Base-by-base conservation (phyloP, 2,797 vertebrate genomes). In the Syncerus caffer region DNA sequence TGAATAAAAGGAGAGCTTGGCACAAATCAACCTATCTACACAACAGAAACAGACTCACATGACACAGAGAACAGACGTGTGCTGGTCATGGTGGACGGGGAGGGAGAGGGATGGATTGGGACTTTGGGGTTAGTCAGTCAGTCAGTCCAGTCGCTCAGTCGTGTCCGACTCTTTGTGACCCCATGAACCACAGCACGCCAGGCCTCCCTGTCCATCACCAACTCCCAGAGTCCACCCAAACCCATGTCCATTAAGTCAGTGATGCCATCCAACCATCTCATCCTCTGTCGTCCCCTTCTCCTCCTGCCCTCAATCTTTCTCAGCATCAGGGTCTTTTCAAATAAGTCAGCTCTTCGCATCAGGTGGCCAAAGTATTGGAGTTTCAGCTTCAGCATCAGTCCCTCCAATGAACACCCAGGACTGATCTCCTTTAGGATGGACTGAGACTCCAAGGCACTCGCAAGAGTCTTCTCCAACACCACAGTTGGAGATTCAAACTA, bases 161-260 rank as follows among this genome's bases (percentile, higher is more conserved):
- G 0, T 34, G 64, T 67, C n/a, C 4, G 0, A 67, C 64, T 67
- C n/a, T 67, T 34, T 34, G n/a, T 1, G 4, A 34, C n/a, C 17
- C n/a, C 64, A 6, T 64, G 31, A 17, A 64, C 16, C 0, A 0
- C 31, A 17, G 15, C 62, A n/a, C 7, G 0, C 62, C 62, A n/a
- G 62, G 62, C 62, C 31, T 64, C 31, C 62, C 62, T 64, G 62
- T 64, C 62, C 4, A 17, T 64, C 62, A 64, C 31, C 31, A 64
- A 64, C 31, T 64, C 31, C 62, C 15, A 8, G 15, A 64, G 62
- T 64, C 31, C 31, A 64, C 15, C 16, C 31, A 64, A 64, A 64
- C 7, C 31, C 31, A 64, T n/a, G 7, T 64, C 31, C 15, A n/a
- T 17, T 64, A 31, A 17, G 62, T 64, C 31, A 3, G 31, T 64